These are phyloP conservation scores for Lasioglossum calceatum DNA, from an alignment of 2,888 invertebrate genomes.

Conservation along the genomic window DNA sequence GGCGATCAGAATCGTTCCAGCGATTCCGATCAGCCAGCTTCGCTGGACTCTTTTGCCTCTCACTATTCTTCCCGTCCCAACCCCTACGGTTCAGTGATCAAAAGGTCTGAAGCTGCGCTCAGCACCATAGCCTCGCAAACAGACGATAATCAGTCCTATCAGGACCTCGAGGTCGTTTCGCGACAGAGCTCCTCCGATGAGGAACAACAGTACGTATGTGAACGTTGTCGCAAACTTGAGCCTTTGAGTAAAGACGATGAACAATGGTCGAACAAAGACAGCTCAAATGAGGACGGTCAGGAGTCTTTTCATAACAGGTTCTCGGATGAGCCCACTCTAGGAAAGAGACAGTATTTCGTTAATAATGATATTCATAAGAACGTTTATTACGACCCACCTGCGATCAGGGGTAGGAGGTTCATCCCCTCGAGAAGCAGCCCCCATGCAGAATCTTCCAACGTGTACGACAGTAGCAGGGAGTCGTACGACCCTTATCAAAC, in stretches of 20 bases:
- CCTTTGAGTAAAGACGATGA: conserved; percentile 2
- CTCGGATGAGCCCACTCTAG: conserved; percentile 36
- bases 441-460: conserved; percentile 32
- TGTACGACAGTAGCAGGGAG: conserved; percentile 70
- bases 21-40: conserved; percentile 36
- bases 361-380: conserved; percentile 10
- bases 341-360: neutral
- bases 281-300: conserved; percentile 43
- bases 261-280: conserved; percentile 16
- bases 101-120: neutral
- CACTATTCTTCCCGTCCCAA: neutral
- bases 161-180: conserved; percentile 8
- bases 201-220: conserved; percentile 49
- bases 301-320: conserved; percentile 64
- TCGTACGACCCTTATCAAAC: conserved; percentile 45
- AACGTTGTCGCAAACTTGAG: conserved; percentile 52
- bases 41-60: conserved; percentile 3
- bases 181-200: conserved; percentile 45
- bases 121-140: neutral
- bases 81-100: neutral
- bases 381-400: conserved; percentile 9
- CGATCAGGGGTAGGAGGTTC: conserved; percentile 15
- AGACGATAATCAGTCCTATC: neutral
- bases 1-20: conserved; percentile 18
- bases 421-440: conserved; percentile 22